Evolutionary conservation across 2,113 vertebrate species (phyloP).

Genomic region (Urocynchramus pylzowi): DNA sequence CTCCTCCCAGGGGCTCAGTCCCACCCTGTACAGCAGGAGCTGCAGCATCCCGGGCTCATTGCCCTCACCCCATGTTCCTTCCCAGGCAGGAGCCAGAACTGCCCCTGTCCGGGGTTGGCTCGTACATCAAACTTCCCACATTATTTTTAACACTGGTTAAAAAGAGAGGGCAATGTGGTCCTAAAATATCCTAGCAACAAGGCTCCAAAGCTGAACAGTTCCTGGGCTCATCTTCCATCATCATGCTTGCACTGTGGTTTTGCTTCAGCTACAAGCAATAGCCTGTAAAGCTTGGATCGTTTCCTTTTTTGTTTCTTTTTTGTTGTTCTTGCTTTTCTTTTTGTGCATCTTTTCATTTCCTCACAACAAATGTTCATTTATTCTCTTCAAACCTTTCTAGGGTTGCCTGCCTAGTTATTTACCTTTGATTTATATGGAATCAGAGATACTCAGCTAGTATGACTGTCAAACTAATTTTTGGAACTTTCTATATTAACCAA

Average conservation of each 20-base stretch:
- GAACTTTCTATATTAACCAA: background rate
- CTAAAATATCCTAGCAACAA: background rate
- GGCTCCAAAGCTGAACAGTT: background rate
- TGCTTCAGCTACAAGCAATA: background rate
- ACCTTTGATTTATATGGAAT: background rate
- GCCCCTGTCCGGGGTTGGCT: background rate
- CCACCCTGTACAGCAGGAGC: background rate
- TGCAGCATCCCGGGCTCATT: fast-evolving
- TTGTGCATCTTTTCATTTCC: background rate
- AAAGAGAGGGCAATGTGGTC: background rate
- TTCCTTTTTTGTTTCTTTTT: background rate
- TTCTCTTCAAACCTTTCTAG: background rate
- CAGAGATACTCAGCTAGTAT: background rate
- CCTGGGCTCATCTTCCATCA: background rate
- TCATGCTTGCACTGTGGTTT: background rate
- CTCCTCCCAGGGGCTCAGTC: background rate
- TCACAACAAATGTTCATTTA: background rate
- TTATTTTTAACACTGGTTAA: background rate
- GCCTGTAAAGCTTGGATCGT: background rate
- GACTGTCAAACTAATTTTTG: background rate
- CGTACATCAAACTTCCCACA: background rate
- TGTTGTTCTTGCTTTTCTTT: background rate
- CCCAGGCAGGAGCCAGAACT: background rate
- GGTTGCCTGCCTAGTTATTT: background rate
- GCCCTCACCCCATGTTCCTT: fast-evolving